Conservation (phyloP, 64 coral and sea anemone genomes). For the Montipora cactus region DNA sequence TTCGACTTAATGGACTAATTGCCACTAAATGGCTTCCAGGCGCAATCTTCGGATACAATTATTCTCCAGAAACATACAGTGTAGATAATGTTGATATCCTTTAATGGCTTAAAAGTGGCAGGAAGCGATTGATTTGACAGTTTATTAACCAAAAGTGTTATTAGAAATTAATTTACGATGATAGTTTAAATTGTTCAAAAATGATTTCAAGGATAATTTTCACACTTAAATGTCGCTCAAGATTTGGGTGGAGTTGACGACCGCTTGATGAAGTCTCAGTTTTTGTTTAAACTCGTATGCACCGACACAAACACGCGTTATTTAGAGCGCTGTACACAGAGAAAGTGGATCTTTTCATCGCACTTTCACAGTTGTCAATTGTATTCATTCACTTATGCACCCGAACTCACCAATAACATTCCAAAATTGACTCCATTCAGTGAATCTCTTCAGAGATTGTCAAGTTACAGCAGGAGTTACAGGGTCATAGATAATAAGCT, state of each 20-base stretch:
- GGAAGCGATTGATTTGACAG: constrained; percentile 44
- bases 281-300: constrained; percentile 8
- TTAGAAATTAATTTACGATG: constrained; percentile 14
- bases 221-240: neutral
- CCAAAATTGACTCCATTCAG: constrained; percentile 20
- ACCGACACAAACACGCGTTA: neutral
- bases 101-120: constrained; percentile 51
- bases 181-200: constrained; percentile 31
- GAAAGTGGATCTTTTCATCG: no score
- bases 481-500: constrained; percentile 35
- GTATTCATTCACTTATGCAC: neutral
- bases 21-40: constrained; percentile 34
- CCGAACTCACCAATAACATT: neutral
- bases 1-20: constrained; percentile 57
- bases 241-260: constrained; percentile 16
- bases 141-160: constrained; percentile 29
- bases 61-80: constrained; percentile 16
- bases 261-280: neutral
- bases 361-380: no score
- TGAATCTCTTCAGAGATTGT: constrained; percentile 17
- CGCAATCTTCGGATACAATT: constrained; percentile 58
- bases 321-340: no score
- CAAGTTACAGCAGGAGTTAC: constrained; percentile 33
- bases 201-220: constrained; percentile 42
- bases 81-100: constrained; percentile 31